phyloP scores from a whole-genome alignment of 2,113 vertebrate genomes.

The Macaca mulatta region DNA sequence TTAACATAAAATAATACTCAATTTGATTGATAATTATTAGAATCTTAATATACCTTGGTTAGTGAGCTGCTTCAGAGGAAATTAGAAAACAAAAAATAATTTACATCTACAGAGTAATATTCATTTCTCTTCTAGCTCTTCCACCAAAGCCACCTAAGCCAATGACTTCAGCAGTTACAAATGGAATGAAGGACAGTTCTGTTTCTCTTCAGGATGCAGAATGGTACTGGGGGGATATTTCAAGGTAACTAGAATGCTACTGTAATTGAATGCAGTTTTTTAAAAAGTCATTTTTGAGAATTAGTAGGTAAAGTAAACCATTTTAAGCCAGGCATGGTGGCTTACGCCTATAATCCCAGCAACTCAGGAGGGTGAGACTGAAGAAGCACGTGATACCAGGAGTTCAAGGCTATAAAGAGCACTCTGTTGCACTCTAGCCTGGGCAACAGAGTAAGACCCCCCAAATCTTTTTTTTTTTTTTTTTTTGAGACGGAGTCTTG shows the following conservation, averaged over 20 bases:
- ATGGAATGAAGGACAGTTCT: constrained; percentile 88
- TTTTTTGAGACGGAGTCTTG: too few species aligned
- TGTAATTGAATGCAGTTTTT: constrained; percentile 47
- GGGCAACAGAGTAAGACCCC: background rate
- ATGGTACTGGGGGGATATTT: constrained; percentile 98
- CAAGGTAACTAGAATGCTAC: constrained; percentile 87
- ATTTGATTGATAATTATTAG: constrained; percentile 49
- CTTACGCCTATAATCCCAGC: background rate
- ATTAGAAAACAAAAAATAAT: constrained; percentile 42
- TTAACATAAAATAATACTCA: constrained; percentile 35
- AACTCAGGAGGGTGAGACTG: background rate
- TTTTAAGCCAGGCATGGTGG: background rate
- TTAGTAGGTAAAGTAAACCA: background rate
- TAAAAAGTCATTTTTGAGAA: constrained; percentile 40
- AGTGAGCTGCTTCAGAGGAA: constrained; percentile 26
- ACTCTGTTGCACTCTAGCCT: background rate
- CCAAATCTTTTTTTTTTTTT: too few species aligned
- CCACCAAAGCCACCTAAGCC: constrained; percentile 95
- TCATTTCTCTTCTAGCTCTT: constrained; percentile 87
- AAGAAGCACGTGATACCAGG: background rate
- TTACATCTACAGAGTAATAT: constrained; percentile 52
- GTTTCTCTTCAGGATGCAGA: constrained; percentile 92
- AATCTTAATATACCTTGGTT: constrained; percentile 30
- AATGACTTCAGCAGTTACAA: constrained; percentile 87
- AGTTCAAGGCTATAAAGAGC: background rate